phyloP scores from a whole-genome alignment of 2,888 invertebrate species.

The Noctua fimbriata region DNA sequence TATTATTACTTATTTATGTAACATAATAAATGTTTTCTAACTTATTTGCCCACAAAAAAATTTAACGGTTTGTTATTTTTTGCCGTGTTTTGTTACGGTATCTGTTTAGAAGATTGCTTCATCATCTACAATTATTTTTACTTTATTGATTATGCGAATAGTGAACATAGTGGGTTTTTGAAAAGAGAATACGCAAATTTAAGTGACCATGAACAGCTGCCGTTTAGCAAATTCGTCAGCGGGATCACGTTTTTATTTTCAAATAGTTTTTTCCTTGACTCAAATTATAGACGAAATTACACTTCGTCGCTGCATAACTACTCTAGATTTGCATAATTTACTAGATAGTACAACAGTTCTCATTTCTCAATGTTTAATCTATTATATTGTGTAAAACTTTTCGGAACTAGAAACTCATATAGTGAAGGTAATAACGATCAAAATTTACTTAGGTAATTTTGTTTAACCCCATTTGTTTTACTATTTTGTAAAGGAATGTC shows the following conservation, averaged over 20 bases:
- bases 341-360: neutral
- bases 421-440: neutral
- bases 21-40: neutral
- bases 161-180: neutral
- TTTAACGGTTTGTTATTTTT: neutral
- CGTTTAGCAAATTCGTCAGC: slow-evolving; percentile 2
- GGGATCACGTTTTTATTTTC: slow-evolving; percentile 18
- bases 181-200: slow-evolving; percentile 44
- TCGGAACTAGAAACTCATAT: neutral
- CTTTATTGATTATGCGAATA: neutral
- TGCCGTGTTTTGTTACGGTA: neutral
- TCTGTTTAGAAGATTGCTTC: slow-evolving; percentile 17
- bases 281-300: neutral
- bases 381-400: neutral
- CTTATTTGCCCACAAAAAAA: slow-evolving; percentile 6
- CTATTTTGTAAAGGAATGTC: neutral
- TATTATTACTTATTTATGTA: neutral
- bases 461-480: neutral
- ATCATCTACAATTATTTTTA: neutral
- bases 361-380: neutral
- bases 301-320: neutral
- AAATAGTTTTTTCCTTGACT: slow-evolving; percentile 17
- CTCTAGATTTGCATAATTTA: neutral
- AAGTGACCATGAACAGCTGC: slow-evolving; percentile 38
- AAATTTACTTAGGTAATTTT: neutral